Evolutionary conservation across 2,113 vertebrate genomes (phyloP).

Genomic region (Microcebus ravelobensis): DNA sequence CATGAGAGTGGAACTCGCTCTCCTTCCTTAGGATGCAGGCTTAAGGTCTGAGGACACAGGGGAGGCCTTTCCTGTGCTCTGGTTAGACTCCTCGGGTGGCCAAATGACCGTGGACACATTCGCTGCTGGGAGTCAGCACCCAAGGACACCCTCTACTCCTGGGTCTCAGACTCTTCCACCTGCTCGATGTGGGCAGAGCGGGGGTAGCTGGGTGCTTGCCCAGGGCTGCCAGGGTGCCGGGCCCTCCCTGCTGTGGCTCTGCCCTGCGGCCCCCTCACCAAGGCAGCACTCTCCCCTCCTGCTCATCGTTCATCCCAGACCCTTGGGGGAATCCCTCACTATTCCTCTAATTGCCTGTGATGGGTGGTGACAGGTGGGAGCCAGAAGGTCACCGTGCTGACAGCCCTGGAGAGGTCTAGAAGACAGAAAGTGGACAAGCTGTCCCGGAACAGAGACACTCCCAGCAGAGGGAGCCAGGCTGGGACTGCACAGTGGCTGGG

Average conservation of each 20-base stretch:
- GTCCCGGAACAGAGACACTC: not conserved
- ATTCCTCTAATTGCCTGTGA: constrained; percentile 82
- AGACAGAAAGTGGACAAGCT: constrained; percentile 61
- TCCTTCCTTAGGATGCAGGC: not conserved
- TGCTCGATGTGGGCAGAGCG: not conserved
- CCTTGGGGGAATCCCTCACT: constrained; percentile 48
- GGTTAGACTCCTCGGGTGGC: fast-evolving
- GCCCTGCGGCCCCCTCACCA: fast-evolving
- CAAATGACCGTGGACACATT: not conserved
- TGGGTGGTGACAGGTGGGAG: constrained; percentile 81
- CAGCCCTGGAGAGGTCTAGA: constrained; percentile 74
- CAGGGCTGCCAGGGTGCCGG: not conserved
- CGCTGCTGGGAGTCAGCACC: not conserved
- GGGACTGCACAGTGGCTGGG: not conserved
- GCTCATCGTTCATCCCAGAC: not conserved
- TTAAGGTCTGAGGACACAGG: not conserved
- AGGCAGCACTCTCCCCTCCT: not conserved
- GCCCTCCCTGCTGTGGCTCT: not conserved
- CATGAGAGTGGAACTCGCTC: not conserved
- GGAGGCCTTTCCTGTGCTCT: not conserved
- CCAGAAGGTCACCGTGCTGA: constrained; percentile 78
- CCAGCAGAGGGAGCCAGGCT: not conserved
- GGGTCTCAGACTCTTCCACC: not conserved
- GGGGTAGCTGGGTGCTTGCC: not conserved
- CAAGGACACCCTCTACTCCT: not conserved